Percentiles rank a stretch among this genome's conserved stretches.
phyloP scores from a whole-genome alignment of 1,140 invertebrate genomes.

The Campoletis sonorensis region DNA sequence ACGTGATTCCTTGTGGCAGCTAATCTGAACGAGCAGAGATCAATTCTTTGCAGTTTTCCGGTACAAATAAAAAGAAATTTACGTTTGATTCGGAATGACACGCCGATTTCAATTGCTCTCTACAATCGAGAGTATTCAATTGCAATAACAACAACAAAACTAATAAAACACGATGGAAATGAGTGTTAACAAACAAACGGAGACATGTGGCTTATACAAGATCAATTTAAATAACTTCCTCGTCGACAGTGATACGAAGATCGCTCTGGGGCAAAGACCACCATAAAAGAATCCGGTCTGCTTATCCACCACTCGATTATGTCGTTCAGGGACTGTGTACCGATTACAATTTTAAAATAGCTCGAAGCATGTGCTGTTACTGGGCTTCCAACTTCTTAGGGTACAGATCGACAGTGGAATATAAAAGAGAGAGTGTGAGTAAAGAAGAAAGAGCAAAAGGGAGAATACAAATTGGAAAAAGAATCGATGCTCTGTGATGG shows the following conservation, averaged over 20 bases:
- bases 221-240: constrained; percentile 71
- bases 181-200: constrained; percentile 57
- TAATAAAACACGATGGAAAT: background rate
- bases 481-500: too few species aligned
- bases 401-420: background rate
- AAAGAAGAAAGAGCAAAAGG: background rate
- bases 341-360: constrained; percentile 70
- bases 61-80: constrained; percentile 28
- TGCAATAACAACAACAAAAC: background rate
- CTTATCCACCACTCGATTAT: constrained; percentile 67
- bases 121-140: constrained; percentile 7
- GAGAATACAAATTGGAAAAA: too few species aligned
- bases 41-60: constrained; percentile 17
- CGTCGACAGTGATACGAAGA: constrained; percentile 53
- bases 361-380: constrained; percentile 20
- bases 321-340: constrained; percentile 60
- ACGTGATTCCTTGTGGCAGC: constrained; percentile 33
- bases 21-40: constrained; percentile 19
- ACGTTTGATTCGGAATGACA: constrained; percentile 35
- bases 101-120: constrained; percentile 25
- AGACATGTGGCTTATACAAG: background rate
- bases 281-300: constrained; percentile 60
- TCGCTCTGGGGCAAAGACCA: constrained; percentile 30
- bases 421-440: background rate
- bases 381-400: background rate